Base-by-base conservation (phyloP, 2,797 vertebrate genomes). In the Eurystomus glaucurus region DNA sequence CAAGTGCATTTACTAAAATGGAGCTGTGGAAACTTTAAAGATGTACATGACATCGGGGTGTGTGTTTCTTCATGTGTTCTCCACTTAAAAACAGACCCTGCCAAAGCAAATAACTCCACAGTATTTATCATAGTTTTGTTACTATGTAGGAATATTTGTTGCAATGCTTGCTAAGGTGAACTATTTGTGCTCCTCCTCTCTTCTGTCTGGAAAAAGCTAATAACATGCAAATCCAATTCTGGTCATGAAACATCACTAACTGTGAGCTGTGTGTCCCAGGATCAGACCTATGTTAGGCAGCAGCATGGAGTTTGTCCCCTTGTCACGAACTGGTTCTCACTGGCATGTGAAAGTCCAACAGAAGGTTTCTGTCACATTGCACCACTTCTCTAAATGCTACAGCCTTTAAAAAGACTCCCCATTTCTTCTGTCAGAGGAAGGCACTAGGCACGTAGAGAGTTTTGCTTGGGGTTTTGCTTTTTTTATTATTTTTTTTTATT, bases 51-150 rank as follows among this genome's bases (percentile, higher is more conserved):
- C 77, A 82, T 51, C 82, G 76, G 65, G 76, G 93, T 97, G 90
- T 97, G 88, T 95, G 86, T 95, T 96, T 96, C 92, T 93, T 98
- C 96, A 97, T 28, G 92, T 62, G 88, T 97, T 98, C 89, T 93
- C 46, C 62, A 86, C 86, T 94, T 79, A 97, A 96, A 92, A 88
- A 76, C 89, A 94, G 64, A 62, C 61, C 13, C 22, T 18, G 94
- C 96, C 97, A 97, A 97, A 95, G 83, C 87, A 98, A 98, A 96
- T 96, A 97, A 66, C 93, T 64, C 69, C 89, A 86, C 81, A 45
- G 90, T 96, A 97, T 97, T 97, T 96, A 96, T 97, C 95, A 88
- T 86, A 87, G 93, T 70, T 97, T 92, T 97, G 88, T 97, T 91
- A 94, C 86, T 79, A 75, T 70, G 96, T 72, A 94, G 88, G 94